phyloP scores from a whole-genome alignment of 2,888 invertebrate genomes.

The Agrochola circellaris region DNA sequence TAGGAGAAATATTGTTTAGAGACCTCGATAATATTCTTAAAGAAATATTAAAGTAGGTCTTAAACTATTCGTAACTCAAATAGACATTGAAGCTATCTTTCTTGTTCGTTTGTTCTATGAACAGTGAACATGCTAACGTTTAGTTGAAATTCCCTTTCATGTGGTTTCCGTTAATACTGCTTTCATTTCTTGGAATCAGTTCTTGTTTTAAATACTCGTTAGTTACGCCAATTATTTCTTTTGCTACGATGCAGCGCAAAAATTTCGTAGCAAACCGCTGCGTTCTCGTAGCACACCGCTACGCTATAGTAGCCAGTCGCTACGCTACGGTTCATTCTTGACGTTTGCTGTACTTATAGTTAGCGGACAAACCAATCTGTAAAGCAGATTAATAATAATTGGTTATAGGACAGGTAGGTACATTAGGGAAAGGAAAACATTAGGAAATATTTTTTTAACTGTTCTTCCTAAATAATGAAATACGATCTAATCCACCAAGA shows the following conservation, averaged over 20 bases:
- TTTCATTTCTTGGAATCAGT: neutral
- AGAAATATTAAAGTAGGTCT: neutral
- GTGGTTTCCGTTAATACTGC: neutral
- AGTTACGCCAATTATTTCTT: neutral
- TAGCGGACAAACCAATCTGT: neutral
- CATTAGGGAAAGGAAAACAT: neutral
- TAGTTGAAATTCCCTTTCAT: neutral
- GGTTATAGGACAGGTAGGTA: neutral
- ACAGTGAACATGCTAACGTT: constrained; percentile 1
- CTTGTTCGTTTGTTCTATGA: constrained; percentile 2
- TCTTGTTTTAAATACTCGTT: neutral
- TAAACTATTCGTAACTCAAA: neutral
- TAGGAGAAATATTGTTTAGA: neutral
- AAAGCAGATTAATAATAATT: neutral
- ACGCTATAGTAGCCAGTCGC: neutral
- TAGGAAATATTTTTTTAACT: too few relatives aligned
- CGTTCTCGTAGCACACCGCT: neutral
- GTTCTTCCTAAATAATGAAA: neutral
- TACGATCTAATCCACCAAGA: neutral
- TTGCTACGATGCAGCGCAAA: neutral
- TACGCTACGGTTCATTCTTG: neutral
- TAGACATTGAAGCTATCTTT: neutral
- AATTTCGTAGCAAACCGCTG: constrained; percentile 2
- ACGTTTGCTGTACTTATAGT: neutral
- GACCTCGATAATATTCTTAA: neutral